Evolutionary conservation across 2,888 invertebrate species (phyloP), one percentile per base, ranked within the genome.

Genomic region (Stramonita haemastoma): DNA sequence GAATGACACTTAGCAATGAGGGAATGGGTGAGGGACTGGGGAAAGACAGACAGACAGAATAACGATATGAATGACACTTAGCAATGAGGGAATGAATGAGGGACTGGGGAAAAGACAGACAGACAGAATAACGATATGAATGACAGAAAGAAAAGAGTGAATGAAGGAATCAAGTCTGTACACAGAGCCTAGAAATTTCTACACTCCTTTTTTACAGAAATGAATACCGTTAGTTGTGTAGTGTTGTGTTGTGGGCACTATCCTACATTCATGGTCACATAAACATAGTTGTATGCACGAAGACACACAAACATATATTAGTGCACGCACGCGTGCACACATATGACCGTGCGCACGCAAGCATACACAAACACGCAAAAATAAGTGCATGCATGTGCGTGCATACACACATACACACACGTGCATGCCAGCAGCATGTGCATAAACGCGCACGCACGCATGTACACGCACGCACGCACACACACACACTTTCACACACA

Each of bases 401-500:
- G n/a, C n/a, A n/a, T n/a, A n/a, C n/a, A n/a, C n/a, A n/a, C n/a
- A n/a, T n/a, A n/a, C n/a, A n/a, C 70, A n/a, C 0, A 8, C 17
- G 8, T 70, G n/a, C 0, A n/a, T n/a, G 70, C 8, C 22, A 70
- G 26, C 26, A 8, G 26, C 70, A 26, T 26, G n/a, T 8, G 26
- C 26, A 70, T 70, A 8, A 11, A 79, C 79, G 22, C 32, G 32
- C 79, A 46, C 32, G 32, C 73, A 73, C 32, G 26, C 36, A 66
- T n/a, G 13, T 32, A 15, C 36, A 60, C 60, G n/a, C n/a, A 46
- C 66, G 73, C 34, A 46, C 29, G 22, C 46, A 87, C 70, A 46
- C 46, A 70, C 46, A 46, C 46, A 87, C 87, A 26, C 32, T 32
- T 34, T 15, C 70, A 70, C 60, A 32, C 46, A 87, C 34, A 87